These are phyloP conservation scores for Petrolisthes manimaculis DNA, from an alignment of 2,888 invertebrate genomes.

Conservation along the genomic window DNA sequence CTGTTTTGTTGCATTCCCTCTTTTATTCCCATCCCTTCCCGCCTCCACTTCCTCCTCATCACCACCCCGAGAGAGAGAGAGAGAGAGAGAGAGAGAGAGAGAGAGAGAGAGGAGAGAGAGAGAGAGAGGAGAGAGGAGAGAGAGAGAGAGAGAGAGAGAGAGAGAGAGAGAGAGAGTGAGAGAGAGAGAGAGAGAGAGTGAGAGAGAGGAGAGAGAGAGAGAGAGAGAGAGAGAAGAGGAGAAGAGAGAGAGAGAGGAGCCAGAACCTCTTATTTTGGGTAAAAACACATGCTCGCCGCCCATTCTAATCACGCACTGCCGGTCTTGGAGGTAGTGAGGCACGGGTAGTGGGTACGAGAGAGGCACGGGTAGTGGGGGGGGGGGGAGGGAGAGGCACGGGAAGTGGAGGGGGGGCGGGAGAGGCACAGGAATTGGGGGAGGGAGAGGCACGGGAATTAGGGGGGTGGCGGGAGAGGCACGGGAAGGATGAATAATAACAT, in stretches of 20 bases:
- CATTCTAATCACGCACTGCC: constrained; percentile 48
- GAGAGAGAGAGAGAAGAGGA: too few relatives aligned
- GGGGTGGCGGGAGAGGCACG: not conserved
- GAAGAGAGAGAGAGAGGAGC: constrained; percentile 14
- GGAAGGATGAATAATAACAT: not conserved
- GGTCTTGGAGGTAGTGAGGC: not conserved
- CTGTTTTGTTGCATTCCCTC: too few relatives aligned
- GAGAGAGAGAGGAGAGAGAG: too few relatives aligned
- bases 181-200: too few relatives aligned
- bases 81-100: too few relatives aligned
- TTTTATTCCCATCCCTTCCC: too few relatives aligned
- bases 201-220: too few relatives aligned
- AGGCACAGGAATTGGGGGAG: not conserved
- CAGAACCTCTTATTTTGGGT: constrained; percentile 46
- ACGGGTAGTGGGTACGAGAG: not conserved
- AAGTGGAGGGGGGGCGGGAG: not conserved
- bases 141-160: too few relatives aligned
- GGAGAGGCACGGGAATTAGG: not conserved
- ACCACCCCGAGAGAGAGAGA: too few relatives aligned
- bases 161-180: too few relatives aligned
- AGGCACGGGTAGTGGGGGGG: not conserved
- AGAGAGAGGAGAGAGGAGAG: too few relatives aligned
- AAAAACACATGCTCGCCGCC: constrained; percentile 51
- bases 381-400: not conserved
- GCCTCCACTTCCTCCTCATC: too few relatives aligned